Evolutionary conservation across 2,113 vertebrate genomes (phyloP), one percentile per base, ranked within the genome.

Genomic region (Cyanistes caeruleus): DNA sequence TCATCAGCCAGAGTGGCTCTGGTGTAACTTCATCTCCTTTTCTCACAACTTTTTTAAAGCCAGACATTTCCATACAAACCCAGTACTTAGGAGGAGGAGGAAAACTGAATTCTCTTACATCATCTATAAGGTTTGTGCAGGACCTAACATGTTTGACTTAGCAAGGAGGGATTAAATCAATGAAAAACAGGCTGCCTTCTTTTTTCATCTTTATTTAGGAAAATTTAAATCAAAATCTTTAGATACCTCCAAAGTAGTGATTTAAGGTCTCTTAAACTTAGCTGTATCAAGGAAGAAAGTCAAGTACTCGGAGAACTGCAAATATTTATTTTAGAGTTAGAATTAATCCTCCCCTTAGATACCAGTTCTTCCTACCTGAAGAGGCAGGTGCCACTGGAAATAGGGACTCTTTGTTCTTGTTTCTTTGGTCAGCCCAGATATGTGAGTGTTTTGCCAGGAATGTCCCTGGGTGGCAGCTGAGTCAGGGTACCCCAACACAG

Each of bases 201-300:
- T 15, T 92, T 93, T 87, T 75, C 14, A 60, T 89, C 48, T 96
- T 92, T 95, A 96, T 95, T 95, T 64, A 81, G 13, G 22, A 78
- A 89, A 63, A 60, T 44, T 49, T 49, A 27, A 52, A 52, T 24
- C 27, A 60, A 76, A 90, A 56, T 33, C 14, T 70, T 43, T 23
- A 78, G 35, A 48, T 58, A 37, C 77, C 81, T 74, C 3, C 18
- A 81, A 90, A 80, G 27, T 0, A 62, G 55, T 39, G 13, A 64
- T 53, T 58, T 82, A 41, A 75, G 22, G 15, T 78, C 49, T 89
- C 63, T 31, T 43, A 68, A 86, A 28, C 56, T 67, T 59, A 67
- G 13, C 19, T 77, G 39, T 70, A 43, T 75, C 64, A 92, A 88
- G 55, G 72, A 94, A 80, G 60, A 74, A 89, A 82, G 53, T 67